Evolutionary conservation across 2,888 invertebrate genomes (phyloP).

Genomic region (Sinodicranocentrus sp.): DNA sequence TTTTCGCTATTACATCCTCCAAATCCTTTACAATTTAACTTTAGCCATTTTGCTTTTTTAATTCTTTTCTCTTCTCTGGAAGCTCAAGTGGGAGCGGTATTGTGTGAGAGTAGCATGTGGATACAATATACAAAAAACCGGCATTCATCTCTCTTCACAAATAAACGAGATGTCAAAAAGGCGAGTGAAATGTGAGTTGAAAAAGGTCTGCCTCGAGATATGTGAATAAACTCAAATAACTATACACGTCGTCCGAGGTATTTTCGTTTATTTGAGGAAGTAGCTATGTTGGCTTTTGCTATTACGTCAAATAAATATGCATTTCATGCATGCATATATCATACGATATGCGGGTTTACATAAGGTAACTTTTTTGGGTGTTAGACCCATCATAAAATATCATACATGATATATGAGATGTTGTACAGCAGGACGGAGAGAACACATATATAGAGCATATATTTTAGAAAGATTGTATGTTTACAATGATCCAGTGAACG

Average conservation of each 20-base stretch:
- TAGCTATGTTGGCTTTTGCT: neutral
- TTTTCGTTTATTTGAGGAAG: slow-evolving; percentile 18
- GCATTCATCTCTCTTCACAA: slow-evolving; percentile 32
- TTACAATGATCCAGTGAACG: slow-evolving; percentile 21
- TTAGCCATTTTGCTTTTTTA: too few relatives aligned
- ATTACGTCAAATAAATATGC: neutral
- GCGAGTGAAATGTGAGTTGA: slow-evolving; percentile 33
- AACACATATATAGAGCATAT: neutral
- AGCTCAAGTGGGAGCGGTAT: too few relatives aligned
- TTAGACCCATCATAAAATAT: neutral
- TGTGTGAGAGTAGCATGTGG: too few relatives aligned
- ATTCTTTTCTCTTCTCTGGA: too few relatives aligned
- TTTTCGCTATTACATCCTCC: too few relatives aligned
- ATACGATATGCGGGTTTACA: neutral
- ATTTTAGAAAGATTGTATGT: neutral
- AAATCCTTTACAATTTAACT: too few relatives aligned
- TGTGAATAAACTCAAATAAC: neutral
- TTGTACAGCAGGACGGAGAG: neutral
- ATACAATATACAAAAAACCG: too few relatives aligned
- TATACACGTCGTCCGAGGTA: neutral
- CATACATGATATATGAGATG: neutral
- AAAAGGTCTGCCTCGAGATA: slow-evolving; percentile 22
- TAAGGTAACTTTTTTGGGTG: too few relatives aligned
- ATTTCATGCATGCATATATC: neutral
- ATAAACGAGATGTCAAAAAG: slow-evolving; percentile 48